Percentiles rank a stretch among this genome's conserved stretches.
Evolutionary conservation across 2,113 vertebrate genomes (phyloP).

Genomic region (Reinhardtius hippoglossoides): DNA sequence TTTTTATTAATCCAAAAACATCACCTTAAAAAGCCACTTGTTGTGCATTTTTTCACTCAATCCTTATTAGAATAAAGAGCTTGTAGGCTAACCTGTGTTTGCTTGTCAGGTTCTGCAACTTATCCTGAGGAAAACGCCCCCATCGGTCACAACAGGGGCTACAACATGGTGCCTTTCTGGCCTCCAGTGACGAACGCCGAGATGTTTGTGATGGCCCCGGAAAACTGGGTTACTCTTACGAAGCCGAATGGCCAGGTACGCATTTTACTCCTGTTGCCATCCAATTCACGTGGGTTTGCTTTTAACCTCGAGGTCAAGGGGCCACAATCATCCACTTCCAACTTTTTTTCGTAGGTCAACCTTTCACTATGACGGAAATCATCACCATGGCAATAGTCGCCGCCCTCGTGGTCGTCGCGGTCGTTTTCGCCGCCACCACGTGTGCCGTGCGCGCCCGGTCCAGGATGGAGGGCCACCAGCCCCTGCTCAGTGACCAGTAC

Average conservation of each 20-base stretch:
- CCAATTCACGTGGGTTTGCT: not conserved
- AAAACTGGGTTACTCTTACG: constrained; percentile 94
- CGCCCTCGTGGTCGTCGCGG: constrained; percentile 86
- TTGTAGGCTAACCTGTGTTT: constrained; percentile 3
- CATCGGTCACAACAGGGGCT: constrained; percentile 94
- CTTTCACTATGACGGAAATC: constrained; percentile 88
- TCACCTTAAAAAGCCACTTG: not conserved
- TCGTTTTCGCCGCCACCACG: constrained; percentile 85
- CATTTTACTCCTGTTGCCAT: not conserved
- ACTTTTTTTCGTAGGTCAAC: constrained; percentile 73
- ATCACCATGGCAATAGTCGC: constrained; percentile 89
- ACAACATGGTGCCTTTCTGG: constrained; percentile 99
- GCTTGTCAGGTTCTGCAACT: constrained; percentile 80
- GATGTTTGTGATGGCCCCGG: constrained; percentile 93
- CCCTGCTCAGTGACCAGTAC: constrained; percentile 91
- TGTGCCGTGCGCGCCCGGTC: constrained; percentile 83
- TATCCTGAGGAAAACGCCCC: constrained; percentile 96
- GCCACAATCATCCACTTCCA: not conserved
- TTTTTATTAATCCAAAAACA: not conserved
- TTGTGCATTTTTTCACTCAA: not conserved
- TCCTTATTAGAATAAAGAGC: not conserved
- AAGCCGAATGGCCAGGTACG: constrained; percentile 92
- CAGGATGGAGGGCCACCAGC: constrained; percentile 87
- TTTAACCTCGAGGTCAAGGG: not conserved
- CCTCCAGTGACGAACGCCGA: constrained; percentile 93